Evolutionary conservation across 1,140 invertebrate species (phyloP).

Genomic region (Drosophila trapezifrons): DNA sequence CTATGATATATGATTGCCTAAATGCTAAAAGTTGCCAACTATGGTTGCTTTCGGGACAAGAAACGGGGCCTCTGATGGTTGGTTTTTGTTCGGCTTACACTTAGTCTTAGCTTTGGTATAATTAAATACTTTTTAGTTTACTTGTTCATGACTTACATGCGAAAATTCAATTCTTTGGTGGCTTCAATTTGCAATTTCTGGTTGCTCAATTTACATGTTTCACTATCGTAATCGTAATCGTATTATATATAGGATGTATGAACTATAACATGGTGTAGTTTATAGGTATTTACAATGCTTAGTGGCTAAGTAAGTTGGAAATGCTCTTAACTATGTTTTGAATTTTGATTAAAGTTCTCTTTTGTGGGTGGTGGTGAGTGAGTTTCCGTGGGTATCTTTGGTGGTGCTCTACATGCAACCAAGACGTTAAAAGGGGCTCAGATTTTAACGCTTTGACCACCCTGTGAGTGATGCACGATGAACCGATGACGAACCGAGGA

Average conservation of each 20-base stretch:
- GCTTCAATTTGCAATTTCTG: slow-evolving; percentile 78
- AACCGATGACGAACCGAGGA: slow-evolving; percentile 26
- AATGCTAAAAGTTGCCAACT: slow-evolving; percentile 76
- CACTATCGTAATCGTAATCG: slow-evolving; percentile 32
- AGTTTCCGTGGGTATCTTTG: slow-evolving; percentile 10
- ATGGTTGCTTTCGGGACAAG: slow-evolving; percentile 47
- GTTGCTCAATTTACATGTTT: slow-evolving; percentile 75
- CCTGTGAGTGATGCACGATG: slow-evolving; percentile 24
- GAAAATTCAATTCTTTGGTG: slow-evolving; percentile 83
- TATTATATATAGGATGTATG: slow-evolving; percentile 42
- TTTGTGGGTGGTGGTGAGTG: slow-evolving; percentile 7
- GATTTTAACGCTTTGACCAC: slow-evolving; percentile 79
- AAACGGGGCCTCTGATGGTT: slow-evolving; percentile 46
- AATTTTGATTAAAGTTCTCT: slow-evolving; percentile 42
- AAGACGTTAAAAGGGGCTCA: slow-evolving; percentile 83
- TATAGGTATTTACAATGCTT: slow-evolving; percentile 64
- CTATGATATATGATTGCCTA: slow-evolving; percentile 81
- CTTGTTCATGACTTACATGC: slow-evolving; percentile 69
- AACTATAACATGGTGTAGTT: slow-evolving; percentile 48
- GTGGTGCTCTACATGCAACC: slow-evolving; percentile 38
- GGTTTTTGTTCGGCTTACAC: slow-evolving; percentile 53
- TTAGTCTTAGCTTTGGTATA: slow-evolving; percentile 59
- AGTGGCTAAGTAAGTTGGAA: slow-evolving; percentile 47
- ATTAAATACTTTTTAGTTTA: slow-evolving; percentile 62
- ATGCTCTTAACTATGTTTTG: slow-evolving; percentile 43